Percentiles rank a stretch among this genome's conserved stretches.
phyloP scores from a whole-genome alignment of 2,113 vertebrate species.

The Oreochromis tanganicae region DNA sequence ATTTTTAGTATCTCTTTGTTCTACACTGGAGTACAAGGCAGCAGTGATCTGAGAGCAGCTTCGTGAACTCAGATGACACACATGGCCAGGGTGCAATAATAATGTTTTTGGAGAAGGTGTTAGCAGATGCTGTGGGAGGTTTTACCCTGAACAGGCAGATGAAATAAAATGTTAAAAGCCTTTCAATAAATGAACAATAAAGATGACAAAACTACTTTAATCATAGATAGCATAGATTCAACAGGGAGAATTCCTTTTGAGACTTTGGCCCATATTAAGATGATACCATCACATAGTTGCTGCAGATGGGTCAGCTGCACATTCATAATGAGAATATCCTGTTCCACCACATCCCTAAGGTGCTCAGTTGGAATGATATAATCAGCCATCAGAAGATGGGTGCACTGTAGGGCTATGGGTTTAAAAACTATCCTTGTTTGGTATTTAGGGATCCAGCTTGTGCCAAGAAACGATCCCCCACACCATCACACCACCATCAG shows the following conservation, averaged over 20 bases:
- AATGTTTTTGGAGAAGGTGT: neutral
- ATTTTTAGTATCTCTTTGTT: neutral
- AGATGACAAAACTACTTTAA: neutral
- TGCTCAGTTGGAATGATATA: neutral
- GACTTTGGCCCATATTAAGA: neutral
- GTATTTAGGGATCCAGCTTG: neutral
- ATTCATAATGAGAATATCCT: neutral
- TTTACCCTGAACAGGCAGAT: neutral
- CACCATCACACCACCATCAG: neutral
- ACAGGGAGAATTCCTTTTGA: neutral
- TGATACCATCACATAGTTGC: neutral
- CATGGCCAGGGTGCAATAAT: neutral
- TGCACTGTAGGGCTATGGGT: neutral
- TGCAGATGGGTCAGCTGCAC: neutral
- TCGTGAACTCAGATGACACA: neutral
- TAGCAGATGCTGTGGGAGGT: neutral
- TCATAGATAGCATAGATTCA: neutral
- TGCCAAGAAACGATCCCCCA: neutral
- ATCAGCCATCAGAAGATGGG: neutral
- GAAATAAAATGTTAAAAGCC: neutral
- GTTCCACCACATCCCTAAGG: neutral
- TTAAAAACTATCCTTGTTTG: rapidly evolving
- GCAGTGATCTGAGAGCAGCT: neutral
- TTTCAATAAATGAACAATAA: neutral
- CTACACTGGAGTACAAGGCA: neutral